Base-by-base conservation (phyloP, 2,797 vertebrate genomes). In the Rachycentron canadum region DNA sequence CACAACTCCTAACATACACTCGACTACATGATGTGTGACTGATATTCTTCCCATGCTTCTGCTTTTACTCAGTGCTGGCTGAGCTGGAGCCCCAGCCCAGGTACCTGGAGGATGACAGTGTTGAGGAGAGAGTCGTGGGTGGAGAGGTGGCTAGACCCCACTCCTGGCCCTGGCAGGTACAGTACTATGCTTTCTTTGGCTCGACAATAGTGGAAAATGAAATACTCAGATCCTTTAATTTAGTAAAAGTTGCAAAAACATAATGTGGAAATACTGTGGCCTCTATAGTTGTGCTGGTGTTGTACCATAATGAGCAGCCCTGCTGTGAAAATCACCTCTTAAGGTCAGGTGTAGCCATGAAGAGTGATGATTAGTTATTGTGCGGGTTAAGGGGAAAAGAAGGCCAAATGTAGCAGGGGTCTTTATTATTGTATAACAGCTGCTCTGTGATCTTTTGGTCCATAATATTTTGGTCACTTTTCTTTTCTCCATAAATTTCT, bases 111-210 rank as follows among this genome's bases (percentile, higher is more conserved):
- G 87, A 91, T 25, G 76, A 85, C 53, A 55, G 0, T 1, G 16
- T 14, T 7, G 81, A 86, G 32, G 88, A 72, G 74, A 92, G 91
- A 81, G 95, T 95, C 19, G 94, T 95, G 23, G 94, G 95, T 49
- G 95, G 95, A 2, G 78, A 92, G 47, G 91, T 95, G 52, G 93
- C 93, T 55, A 80, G 5, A 13, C 71, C 94, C 12, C 86, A 95
- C 90, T 91, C 94, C 14, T 96, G 95, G 94, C 95, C 93, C 7
- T 96, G 95, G 95, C 94, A 96, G 95, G 95, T 96, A 90, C 10
- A 5, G n/a, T 19, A 5, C 19, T 16, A 6, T 19, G 0, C 34
- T 56, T 49, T 28, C 4, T 64, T 7, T 38, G 13, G 59, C 49
- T 77, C 11, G 1, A 58, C 12, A 28, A 2, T 16, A 40, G 25